Evolutionary conservation across 2,888 invertebrate species (phyloP).

Genomic region (Tipula unca): DNA sequence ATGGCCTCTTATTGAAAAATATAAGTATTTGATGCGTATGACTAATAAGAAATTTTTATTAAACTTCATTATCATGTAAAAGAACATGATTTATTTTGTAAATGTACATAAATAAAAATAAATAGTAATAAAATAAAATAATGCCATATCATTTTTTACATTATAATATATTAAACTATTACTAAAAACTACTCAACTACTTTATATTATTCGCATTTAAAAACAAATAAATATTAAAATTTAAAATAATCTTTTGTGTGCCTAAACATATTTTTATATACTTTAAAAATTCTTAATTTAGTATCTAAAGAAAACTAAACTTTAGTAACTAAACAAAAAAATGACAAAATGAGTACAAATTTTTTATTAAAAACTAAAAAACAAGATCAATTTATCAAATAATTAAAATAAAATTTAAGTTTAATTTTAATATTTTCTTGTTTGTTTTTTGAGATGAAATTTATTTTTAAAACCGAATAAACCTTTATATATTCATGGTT

Average conservation of each 20-base stretch:
- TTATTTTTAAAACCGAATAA: neutral
- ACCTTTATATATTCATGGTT: neutral
- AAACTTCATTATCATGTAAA: neutral
- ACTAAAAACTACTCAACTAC: neutral
- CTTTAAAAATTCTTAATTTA: neutral
- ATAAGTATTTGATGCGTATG: neutral
- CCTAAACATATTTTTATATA: neutral
- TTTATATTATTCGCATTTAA: neutral
- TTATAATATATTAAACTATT: neutral
- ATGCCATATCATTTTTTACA: neutral
- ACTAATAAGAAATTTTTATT: neutral
- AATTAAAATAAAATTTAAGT: neutral
- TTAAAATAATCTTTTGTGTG: neutral
- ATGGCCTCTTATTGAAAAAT: neutral
- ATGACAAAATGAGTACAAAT: neutral
- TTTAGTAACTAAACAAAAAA: neutral
- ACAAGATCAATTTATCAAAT: neutral
- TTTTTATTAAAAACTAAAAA: neutral
- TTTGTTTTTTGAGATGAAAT: neutral
- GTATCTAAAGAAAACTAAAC: too few relatives aligned
- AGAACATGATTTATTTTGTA: neutral
- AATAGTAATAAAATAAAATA: neutral
- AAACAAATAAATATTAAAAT: neutral
- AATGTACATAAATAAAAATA: neutral
- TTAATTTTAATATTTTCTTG: neutral